Percentiles rank a stretch among this genome's conserved stretches.
phyloP scores from a whole-genome alignment of 2,888 invertebrate species.

The Sphecodes monilicornis region DNA sequence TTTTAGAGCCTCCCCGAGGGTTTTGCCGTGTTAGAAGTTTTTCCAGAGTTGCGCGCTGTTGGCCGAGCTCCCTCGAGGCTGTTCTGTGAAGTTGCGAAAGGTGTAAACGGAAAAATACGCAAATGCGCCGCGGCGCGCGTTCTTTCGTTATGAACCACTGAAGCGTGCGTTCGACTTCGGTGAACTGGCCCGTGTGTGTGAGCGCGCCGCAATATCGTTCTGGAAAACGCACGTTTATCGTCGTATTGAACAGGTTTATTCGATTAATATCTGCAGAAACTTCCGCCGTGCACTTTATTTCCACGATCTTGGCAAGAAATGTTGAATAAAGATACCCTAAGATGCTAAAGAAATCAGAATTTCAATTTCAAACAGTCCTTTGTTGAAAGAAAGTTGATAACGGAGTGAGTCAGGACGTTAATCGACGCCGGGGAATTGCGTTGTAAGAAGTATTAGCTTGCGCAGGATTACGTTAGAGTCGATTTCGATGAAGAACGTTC shows the following conservation, averaged over 20 bases:
- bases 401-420: not conserved
- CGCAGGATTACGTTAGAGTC: not conserved
- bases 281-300: not conserved
- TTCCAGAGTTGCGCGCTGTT: not conserved
- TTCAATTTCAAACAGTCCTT: not conserved
- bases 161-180: constrained; percentile 60
- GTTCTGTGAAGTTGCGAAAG: constrained; percentile 16
- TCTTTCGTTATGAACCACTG: constrained; percentile 45
- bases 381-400: not conserved
- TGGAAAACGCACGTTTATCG: not conserved
- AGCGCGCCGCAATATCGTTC: constrained; percentile 8
- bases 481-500: not conserved
- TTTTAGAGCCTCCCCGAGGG: not conserved
- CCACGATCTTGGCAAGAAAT: not conserved
- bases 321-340: not conserved
- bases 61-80: not conserved
- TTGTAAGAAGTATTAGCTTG: not conserved
- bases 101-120: constrained; percentile 19
- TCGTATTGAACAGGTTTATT: not conserved
- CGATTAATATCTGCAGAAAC: not conserved
- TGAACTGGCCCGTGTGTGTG: constrained; percentile 46
- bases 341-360: not conserved
- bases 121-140: constrained; percentile 15
- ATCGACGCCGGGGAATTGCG: not conserved
- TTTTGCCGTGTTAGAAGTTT: not conserved